Evolutionary conservation across 2,113 vertebrate genomes (phyloP).

Genomic region (Gymnorhina tibicen): DNA sequence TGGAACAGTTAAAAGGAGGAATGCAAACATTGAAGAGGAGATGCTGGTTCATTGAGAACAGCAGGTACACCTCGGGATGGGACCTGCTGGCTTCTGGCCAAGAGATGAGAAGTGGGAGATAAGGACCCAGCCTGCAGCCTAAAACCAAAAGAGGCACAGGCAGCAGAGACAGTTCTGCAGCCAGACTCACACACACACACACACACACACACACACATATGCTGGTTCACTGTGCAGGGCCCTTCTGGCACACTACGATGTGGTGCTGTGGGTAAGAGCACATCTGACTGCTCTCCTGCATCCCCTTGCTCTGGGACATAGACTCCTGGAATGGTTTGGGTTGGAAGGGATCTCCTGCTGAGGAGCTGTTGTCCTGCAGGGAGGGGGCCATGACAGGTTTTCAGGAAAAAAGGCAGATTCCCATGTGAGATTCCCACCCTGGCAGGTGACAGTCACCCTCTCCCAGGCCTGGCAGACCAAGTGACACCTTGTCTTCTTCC

Average conservation of each 20-base stretch:
- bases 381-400: neutral
- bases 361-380: neutral
- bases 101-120: rapidly evolving
- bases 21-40: neutral
- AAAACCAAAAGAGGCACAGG: neutral
- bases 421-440: neutral
- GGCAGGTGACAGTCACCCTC: neutral
- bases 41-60: neutral
- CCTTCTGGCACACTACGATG: rapidly evolving
- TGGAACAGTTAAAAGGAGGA: neutral
- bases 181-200: rapidly evolving
- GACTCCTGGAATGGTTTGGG: neutral
- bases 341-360: neutral
- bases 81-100: neutral
- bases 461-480: neutral
- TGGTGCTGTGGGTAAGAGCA: neutral
- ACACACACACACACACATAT: too few relatives aligned
- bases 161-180: neutral
- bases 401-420: neutral
- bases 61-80: neutral
- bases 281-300: neutral
- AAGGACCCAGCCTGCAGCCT: neutral
- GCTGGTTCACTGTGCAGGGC: neutral
- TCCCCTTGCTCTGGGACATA: neutral
- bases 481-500: neutral